phyloP scores from a whole-genome alignment of 2,113 vertebrate species.

The Spea bombifrons region DNA sequence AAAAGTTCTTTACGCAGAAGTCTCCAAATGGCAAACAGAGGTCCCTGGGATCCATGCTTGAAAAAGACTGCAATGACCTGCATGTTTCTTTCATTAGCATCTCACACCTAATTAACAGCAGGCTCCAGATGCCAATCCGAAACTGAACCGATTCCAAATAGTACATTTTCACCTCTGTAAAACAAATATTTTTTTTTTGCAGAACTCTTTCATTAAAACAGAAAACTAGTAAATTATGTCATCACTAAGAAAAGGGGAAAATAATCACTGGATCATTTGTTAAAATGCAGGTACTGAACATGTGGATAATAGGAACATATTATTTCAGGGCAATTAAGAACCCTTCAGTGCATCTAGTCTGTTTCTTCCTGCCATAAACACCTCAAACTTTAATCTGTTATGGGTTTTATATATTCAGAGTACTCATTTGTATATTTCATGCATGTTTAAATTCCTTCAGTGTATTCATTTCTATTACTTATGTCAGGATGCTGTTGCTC shows the following conservation, averaged over 20 bases:
- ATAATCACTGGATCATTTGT: conserved; percentile 3
- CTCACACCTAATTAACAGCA: conserved; percentile 23
- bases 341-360: too few relatives aligned
- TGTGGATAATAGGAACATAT: not conserved
- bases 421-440: too few relatives aligned
- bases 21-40: too few relatives aligned
- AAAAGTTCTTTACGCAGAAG: too few relatives aligned
- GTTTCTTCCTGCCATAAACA: too few relatives aligned
- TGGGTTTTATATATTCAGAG: too few relatives aligned
- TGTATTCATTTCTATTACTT: too few relatives aligned
- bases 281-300: not conserved
- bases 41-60: too few relatives aligned
- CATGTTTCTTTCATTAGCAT: conserved; percentile 19
- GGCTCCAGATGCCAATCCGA: conserved; percentile 17
- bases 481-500: too few relatives aligned
- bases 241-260: conserved; percentile 13
- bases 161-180: conserved; percentile 20
- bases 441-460: too few relatives aligned
- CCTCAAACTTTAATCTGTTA: too few relatives aligned
- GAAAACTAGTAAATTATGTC: conserved; percentile 38
- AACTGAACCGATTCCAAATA: conserved; percentile 18
- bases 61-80: not conserved
- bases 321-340: too few relatives aligned
- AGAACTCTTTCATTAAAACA: conserved; percentile 28
- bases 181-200: conserved; percentile 14